A percentile compares a stretch with the other conserved stretches of the same genome.
Evolutionary conservation across 2,888 invertebrate species (phyloP).

Genomic region (Deilephila elpenor): DNA sequence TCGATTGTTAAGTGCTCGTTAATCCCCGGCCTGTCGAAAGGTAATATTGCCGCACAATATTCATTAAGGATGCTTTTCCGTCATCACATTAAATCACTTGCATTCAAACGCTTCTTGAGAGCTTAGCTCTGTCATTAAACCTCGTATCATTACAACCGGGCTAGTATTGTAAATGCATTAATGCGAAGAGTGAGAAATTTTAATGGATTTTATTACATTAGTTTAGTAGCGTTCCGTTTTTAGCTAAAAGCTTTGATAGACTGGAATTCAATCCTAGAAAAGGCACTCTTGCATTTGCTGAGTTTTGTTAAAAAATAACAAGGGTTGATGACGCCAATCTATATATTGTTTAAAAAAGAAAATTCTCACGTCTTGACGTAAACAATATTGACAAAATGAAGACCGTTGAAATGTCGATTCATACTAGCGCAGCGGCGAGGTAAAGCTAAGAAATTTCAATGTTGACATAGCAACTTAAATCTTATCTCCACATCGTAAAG

Average conservation of each 20-base stretch:
- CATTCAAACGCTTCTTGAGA: conserved; percentile 6
- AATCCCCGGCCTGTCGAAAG: conserved; percentile 58
- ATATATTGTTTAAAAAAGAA: too few species aligned
- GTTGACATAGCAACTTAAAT: too few species aligned
- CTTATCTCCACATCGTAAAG: too few species aligned
- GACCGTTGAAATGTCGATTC: too few species aligned
- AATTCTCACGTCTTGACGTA: too few species aligned
- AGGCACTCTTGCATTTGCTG: too few species aligned
- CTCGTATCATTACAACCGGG: not conserved
- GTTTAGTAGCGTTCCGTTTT: not conserved
- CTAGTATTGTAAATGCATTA: conserved; percentile 4
- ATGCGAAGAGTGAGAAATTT: not conserved
- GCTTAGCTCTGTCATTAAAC: not conserved
- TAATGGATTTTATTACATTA: not conserved
- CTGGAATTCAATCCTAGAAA: too few species aligned
- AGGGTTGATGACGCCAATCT: too few species aligned
- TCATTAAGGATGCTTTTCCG: conserved; percentile 21
- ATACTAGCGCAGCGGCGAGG: too few species aligned
- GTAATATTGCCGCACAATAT: conserved; percentile 43
- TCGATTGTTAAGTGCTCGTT: conserved; percentile 58
- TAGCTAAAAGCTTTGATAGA: not conserved
- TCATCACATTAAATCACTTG: conserved; percentile 36
- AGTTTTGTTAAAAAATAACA: too few species aligned
- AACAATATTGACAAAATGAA: too few species aligned
- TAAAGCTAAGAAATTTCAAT: too few species aligned